Conservation (phyloP, 1,140 invertebrate species). For the Aradophagus sp. region DNA sequence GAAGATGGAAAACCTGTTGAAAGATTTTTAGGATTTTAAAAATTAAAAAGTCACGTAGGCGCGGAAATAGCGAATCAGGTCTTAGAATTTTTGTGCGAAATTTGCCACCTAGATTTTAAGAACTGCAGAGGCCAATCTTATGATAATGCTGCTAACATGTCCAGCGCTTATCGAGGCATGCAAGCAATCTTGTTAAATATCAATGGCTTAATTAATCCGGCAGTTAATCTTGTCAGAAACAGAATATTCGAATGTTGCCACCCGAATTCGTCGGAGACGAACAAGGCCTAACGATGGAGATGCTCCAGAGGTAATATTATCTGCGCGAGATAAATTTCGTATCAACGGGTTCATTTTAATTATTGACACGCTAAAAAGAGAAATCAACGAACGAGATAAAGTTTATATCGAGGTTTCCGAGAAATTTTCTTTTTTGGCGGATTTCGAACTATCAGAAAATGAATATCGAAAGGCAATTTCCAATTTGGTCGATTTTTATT, state of each 20-base stretch:
- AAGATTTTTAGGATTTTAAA: constrained; percentile 21
- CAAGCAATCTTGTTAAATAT: no score
- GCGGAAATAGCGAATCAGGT: no score
- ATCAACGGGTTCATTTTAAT: no score
- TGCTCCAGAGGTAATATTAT: no score
- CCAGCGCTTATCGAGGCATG: no score
- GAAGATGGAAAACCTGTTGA: no score
- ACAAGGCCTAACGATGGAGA: neutral
- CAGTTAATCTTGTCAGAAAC: constrained; percentile 10
- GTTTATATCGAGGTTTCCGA: constrained; percentile 16
- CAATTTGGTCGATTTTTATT: no score
- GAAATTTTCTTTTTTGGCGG: constrained; percentile 22
- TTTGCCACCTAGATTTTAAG: no score
- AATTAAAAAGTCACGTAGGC: constrained; percentile 25
- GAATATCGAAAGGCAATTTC: constrained; percentile 5
- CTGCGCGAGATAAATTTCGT: no score
- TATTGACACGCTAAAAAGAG: constrained; percentile 8
- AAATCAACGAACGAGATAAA: constrained; percentile 11
- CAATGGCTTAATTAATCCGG: constrained; percentile 42
- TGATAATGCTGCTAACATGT: no score
- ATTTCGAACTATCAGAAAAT: constrained; percentile 10
- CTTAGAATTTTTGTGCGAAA: no score
- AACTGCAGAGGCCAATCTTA: no score
- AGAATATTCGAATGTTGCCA: constrained; percentile 1
- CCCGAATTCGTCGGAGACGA: constrained; percentile 13